Evolutionary conservation across 2,888 invertebrate genomes (phyloP), one percentile per base, ranked within the genome.

Genomic region (Druceiella hillmani): DNA sequence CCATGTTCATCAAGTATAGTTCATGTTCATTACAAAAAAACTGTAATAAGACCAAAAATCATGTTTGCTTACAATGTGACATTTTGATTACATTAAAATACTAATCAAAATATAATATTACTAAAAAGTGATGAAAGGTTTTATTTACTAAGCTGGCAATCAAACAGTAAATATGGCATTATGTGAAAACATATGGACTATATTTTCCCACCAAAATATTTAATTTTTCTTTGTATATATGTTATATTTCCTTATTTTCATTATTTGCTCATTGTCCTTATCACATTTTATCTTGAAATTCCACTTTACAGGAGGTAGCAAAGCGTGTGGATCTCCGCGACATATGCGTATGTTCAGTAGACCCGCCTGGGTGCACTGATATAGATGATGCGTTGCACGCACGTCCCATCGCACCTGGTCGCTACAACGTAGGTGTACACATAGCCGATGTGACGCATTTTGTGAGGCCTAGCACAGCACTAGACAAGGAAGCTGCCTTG

Each of bases 361-460:
- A 98, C 74, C 98, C 98, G 2, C 93, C 94, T 0, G 98, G 98
- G 0, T 99, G 98, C 61, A 99, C 98, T 0, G 99, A 99, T 60
- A 98, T 99, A 46, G 99, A 99, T 58, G 99, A 99, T 62, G 98
- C 99, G 0, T 65, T 99, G 2, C 99, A 99, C 64, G 95, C 94
- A 52, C 74, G 82, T 12, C 65, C 74, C 24, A 62, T 94, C 13
- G n/a, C n/a, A n/a, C 70, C 75, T 0, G 84, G 84, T 55, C 54
- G 46, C 17, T 67, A 57, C 53, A 61, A 82, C 61, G 83, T 95
- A 30, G 98, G 98, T 10, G 98, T 99, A 0, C 99, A 99, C 56
- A 99, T 99, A 44, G 99, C 99, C 4, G 99, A 99, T 68, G 99
- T 99, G 4, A 91, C 94, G 2, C 89, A 99, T 67, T 99, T 98